These are phyloP conservation scores for Osmoderma eremita DNA, from an alignment of 2,888 invertebrate species.

Conservation along the genomic window DNA sequence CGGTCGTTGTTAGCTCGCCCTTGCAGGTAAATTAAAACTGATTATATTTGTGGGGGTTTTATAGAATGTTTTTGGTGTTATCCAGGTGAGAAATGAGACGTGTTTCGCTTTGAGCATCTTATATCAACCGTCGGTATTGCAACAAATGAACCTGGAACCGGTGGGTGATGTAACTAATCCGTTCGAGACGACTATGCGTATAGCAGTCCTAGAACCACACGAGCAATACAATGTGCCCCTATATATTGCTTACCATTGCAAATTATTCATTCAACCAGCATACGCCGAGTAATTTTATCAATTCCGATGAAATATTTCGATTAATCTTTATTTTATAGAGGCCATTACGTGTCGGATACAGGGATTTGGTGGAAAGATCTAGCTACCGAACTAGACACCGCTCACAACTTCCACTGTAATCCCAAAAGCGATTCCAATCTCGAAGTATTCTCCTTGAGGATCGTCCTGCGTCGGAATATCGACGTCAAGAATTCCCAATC, in stretches of 20 bases:
- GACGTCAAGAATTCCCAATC: constrained; percentile 53
- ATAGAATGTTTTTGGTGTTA: constrained; percentile 36
- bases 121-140: constrained; percentile 77
- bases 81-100: constrained; percentile 79
- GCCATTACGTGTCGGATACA: constrained; percentile 75
- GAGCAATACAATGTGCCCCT: constrained; percentile 81
- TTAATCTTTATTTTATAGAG: constrained; percentile 61
- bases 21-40: constrained; percentile 69
- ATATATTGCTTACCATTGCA: constrained; percentile 83
- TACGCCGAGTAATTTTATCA: constrained; percentile 73
- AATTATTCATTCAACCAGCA: constrained; percentile 77
- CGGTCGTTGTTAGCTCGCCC: constrained; percentile 77
- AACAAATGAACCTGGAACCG: constrained; percentile 71
- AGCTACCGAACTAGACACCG: constrained; percentile 72
- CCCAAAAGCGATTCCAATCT: constrained; percentile 70
- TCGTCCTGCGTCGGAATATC: constrained; percentile 60
- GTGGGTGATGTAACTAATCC: constrained; percentile 78
- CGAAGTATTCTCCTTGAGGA: constrained; percentile 75
- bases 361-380: constrained; percentile 86
- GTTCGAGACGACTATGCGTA: constrained; percentile 77
- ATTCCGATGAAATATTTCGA: background rate
- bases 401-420: constrained; percentile 75
- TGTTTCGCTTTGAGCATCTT: constrained; percentile 79
- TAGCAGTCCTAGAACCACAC: constrained; percentile 78
- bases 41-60: background rate